These are phyloP conservation scores for Numida meleagris DNA, from an alignment of 2,113 vertebrate species.

Conservation along the genomic window DNA sequence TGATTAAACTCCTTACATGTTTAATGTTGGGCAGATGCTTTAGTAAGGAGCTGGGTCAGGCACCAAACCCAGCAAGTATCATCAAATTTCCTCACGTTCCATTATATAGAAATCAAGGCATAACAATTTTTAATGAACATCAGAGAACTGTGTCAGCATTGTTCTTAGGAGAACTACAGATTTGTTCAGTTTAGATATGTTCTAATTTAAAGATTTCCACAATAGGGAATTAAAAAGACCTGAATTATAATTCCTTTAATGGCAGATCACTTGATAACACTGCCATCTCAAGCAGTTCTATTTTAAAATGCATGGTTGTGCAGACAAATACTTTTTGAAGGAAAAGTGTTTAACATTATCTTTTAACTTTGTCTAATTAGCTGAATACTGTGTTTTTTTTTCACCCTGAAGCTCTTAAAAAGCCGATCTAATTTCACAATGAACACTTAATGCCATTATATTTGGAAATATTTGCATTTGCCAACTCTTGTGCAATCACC, in stretches of 20 bases:
- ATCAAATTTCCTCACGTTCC: constrained; percentile 34
- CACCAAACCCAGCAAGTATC: neutral
- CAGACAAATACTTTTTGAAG: constrained; percentile 69
- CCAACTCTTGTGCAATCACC: constrained; percentile 48
- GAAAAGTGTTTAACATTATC: constrained; percentile 68
- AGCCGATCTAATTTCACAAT: constrained; percentile 69
- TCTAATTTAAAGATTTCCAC: constrained; percentile 73
- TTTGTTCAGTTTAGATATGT: constrained; percentile 63
- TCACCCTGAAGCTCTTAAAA: constrained; percentile 63
- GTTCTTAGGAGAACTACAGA: constrained; percentile 63
- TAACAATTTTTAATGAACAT: constrained; percentile 71
- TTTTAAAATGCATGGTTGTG: constrained; percentile 67
- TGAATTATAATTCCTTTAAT: constrained; percentile 73
- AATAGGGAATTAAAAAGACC: constrained; percentile 69
- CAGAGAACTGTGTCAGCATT: constrained; percentile 71
- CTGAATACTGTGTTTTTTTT: constrained; percentile 67
- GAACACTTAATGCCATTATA: constrained; percentile 65
- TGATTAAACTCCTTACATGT: neutral
- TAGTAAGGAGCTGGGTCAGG: constrained; percentile 8
- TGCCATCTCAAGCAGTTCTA: constrained; percentile 59
- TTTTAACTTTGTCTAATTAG: constrained; percentile 73
- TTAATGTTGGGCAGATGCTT: constrained; percentile 8
- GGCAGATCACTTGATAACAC: constrained; percentile 63
- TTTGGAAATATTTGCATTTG: constrained; percentile 63
- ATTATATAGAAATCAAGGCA: constrained; percentile 64